Evolutionary conservation across 2,113 vertebrate species (phyloP).

Genomic region (Polypterus senegalus): DNA sequence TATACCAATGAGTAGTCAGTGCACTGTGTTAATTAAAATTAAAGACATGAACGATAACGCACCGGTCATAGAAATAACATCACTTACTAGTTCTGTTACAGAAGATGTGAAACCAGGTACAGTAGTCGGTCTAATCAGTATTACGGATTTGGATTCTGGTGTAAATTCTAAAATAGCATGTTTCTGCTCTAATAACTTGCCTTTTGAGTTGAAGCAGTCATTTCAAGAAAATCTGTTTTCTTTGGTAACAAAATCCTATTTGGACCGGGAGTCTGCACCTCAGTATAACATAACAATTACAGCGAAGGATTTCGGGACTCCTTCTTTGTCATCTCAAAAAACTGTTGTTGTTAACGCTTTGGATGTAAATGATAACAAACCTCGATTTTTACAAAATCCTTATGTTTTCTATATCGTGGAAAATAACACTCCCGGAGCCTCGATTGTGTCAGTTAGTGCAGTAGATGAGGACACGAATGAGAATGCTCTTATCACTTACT

Average conservation of each 20-base stretch:
- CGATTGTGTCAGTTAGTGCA: constrained; percentile 35
- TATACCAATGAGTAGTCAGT: constrained; percentile 39
- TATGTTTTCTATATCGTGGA: constrained; percentile 32
- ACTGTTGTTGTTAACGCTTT: constrained; percentile 8
- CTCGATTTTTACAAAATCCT: constrained; percentile 16
- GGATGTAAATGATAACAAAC: constrained; percentile 26
- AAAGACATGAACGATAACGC: constrained; percentile 58
- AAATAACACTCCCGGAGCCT: constrained; percentile 33
- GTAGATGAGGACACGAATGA: constrained; percentile 32
- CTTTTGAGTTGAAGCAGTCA: too few relatives aligned
- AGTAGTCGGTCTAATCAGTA: too few relatives aligned
- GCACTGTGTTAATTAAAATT: constrained; percentile 51
- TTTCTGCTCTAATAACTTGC: too few relatives aligned
- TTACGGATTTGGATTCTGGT: too few relatives aligned
- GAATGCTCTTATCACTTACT: constrained; percentile 36
- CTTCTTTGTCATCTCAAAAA: not conserved
- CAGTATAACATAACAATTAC: too few relatives aligned
- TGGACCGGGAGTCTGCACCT: too few relatives aligned
- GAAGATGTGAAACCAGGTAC: too few relatives aligned
- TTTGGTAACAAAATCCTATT: too few relatives aligned
- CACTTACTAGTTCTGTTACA: constrained; percentile 22
- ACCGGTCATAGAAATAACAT: constrained; percentile 39
- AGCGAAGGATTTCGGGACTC: constrained; percentile 5
- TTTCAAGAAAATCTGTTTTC: too few relatives aligned
- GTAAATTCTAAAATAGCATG: too few relatives aligned